These are phyloP conservation scores for Benitochromis conjunctus DNA, from an alignment of 2,113 vertebrate species.

Conservation along the genomic window DNA sequence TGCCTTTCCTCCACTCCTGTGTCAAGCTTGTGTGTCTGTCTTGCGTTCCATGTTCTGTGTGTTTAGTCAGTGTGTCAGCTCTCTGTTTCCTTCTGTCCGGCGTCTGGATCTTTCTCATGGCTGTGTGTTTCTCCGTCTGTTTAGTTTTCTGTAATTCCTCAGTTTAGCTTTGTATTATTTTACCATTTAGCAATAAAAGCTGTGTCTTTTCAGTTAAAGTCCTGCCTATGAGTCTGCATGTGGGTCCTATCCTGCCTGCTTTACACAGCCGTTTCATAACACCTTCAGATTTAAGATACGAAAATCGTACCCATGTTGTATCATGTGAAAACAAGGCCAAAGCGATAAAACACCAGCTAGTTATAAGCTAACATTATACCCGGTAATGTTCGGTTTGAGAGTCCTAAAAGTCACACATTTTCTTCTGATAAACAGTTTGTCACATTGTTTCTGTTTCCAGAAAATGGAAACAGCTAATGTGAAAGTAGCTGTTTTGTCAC, in stretches of 20 bases:
- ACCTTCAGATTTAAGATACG: neutral
- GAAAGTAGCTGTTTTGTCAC: neutral
- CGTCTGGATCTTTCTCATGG: neutral
- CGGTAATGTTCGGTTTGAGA: neutral
- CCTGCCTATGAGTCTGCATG: neutral
- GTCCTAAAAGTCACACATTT: neutral
- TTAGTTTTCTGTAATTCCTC: too few species aligned
- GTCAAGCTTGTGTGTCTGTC: too few species aligned
- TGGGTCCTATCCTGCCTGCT: neutral
- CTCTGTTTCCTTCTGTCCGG: neutral
- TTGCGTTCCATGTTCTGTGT: too few species aligned
- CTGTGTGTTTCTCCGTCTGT: neutral
- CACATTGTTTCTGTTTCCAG: neutral
- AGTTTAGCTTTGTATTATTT: neutral
- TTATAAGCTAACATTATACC: neutral
- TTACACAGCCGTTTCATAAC: neutral
- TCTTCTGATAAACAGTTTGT: neutral
- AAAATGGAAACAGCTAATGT: neutral
- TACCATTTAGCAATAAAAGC: neutral
- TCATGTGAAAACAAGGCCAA: neutral
- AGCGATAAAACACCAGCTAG: neutral
- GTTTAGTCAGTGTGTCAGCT: too few species aligned
- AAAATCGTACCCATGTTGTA: rapidly evolving
- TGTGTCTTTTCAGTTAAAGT: neutral
- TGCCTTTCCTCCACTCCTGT: too few species aligned